Conservation (phyloP, 2,113 vertebrate species). For the Nothoprocta perdicaria region DNA sequence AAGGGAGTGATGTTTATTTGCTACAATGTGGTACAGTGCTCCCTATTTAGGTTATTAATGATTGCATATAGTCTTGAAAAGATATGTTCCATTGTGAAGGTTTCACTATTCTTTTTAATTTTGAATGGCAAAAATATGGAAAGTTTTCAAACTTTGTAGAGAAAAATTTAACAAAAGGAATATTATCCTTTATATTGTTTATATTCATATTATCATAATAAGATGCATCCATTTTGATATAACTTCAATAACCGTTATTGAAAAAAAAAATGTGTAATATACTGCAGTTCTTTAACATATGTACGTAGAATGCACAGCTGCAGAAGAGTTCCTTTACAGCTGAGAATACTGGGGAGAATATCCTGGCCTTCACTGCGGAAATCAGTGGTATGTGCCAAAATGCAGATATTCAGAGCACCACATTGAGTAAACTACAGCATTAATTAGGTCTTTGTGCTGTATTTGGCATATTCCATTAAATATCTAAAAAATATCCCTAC, state of each 20-base stretch:
- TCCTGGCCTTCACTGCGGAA: not conserved
- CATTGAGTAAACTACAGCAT: not conserved
- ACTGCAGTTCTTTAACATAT: not conserved
- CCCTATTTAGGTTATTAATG: not conserved
- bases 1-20: constrained; percentile 23
- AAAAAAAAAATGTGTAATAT: not conserved
- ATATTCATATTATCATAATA: not conserved
- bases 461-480: not conserved
- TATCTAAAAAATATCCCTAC: not conserved
- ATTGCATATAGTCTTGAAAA: not conserved
- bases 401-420: not conserved
- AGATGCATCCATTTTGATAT: not conserved
- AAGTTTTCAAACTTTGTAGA: not conserved
- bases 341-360: not conserved
- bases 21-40: not conserved
- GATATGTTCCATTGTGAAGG: not conserved
- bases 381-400: not conserved
- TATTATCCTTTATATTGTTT: not conserved
- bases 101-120: not conserved
- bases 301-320: not conserved
- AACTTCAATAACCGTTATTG: not conserved
- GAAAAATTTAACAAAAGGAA: not conserved
- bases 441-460: not conserved
- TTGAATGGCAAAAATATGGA: not conserved
- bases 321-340: not conserved